These are phyloP conservation scores for Latheticus oryzae DNA, from an alignment of 2,888 invertebrate species.

Conservation along the genomic window DNA sequence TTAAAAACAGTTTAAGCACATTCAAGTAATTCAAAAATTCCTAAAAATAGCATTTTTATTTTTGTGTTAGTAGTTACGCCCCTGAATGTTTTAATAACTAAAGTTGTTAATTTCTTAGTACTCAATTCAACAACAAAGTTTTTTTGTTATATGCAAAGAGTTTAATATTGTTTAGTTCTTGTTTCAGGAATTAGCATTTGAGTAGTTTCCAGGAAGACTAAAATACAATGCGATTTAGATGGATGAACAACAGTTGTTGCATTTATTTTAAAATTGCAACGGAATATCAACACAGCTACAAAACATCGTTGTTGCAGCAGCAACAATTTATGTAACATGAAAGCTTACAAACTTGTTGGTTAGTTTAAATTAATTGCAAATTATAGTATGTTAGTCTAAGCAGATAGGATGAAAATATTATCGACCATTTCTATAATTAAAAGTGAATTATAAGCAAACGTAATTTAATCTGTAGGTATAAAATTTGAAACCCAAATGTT, in stretches of 20 bases:
- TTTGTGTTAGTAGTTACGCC: too few species aligned
- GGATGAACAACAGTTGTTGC: not conserved
- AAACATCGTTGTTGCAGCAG: not conserved
- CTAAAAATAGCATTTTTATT: too few species aligned
- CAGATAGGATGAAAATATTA: slow-evolving; percentile 21
- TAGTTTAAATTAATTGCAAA: slow-evolving; percentile 20
- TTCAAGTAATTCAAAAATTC: too few species aligned
- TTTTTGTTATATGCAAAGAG: too few species aligned
- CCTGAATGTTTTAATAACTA: too few species aligned
- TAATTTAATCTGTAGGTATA: slow-evolving; percentile 33
- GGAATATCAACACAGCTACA: not conserved
- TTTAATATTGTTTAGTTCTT: slow-evolving; percentile 4
- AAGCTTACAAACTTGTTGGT: slow-evolving; percentile 7
- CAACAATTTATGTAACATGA: slow-evolving; percentile 6
- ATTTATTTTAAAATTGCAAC: slow-evolving; percentile 1
- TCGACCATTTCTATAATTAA: slow-evolving; percentile 24
- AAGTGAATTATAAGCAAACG: slow-evolving; percentile 21
- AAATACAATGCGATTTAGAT: slow-evolving; percentile 14
- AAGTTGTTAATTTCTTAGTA: too few species aligned
- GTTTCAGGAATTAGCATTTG: slow-evolving; percentile 12
- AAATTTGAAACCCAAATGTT: slow-evolving; percentile 15
- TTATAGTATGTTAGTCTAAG: slow-evolving; percentile 15
- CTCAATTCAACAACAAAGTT: too few species aligned
- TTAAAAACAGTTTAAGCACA: too few species aligned
- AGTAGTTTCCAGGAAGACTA: slow-evolving; percentile 9